Evolutionary conservation across 2,888 invertebrate genomes (phyloP).

Genomic region (Crioceris asparagi): DNA sequence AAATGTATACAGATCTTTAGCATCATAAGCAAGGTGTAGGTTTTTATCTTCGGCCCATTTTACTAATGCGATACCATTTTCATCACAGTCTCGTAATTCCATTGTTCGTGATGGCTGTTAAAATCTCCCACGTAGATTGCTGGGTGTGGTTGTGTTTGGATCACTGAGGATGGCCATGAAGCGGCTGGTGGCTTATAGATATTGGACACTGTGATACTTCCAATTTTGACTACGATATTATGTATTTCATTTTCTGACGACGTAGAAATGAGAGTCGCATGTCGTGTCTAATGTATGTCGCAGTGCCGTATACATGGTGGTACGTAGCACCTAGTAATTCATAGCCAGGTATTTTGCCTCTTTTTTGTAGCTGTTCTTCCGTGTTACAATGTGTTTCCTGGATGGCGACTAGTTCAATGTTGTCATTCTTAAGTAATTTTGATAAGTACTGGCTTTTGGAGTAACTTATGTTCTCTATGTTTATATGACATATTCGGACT

Average conservation of each 20-base stretch:
- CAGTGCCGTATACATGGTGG: too few relatives aligned
- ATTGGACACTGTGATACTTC: constrained; percentile 10
- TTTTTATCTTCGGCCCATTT: constrained; percentile 15
- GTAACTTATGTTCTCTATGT: too few relatives aligned
- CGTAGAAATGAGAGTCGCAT: constrained; percentile 9
- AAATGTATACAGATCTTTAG: constrained; percentile 16
- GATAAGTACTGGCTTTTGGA: neutral
- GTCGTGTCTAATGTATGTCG: constrained; percentile 10
- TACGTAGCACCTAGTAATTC: too few relatives aligned
- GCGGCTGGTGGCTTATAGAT: constrained; percentile 13
- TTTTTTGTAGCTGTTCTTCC: constrained; percentile 9
- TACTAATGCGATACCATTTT: constrained; percentile 12
- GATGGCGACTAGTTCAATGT: constrained; percentile 4
- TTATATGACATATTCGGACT: neutral
- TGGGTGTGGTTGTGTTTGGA: constrained; percentile 11
- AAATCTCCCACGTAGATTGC: constrained; percentile 15
- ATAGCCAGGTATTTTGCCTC: too few relatives aligned
- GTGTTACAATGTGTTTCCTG: constrained; percentile 14
- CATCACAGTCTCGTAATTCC: constrained; percentile 10
- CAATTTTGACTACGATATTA: constrained; percentile 8
- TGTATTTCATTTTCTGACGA: constrained; percentile 11
- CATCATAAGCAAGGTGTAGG: constrained; percentile 13
- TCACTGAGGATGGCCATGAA: constrained; percentile 13
- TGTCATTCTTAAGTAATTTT: neutral
- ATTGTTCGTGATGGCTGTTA: constrained; percentile 16